Base-by-base conservation (phyloP, 1,140 invertebrate species). In the Diprion similis region DNA sequence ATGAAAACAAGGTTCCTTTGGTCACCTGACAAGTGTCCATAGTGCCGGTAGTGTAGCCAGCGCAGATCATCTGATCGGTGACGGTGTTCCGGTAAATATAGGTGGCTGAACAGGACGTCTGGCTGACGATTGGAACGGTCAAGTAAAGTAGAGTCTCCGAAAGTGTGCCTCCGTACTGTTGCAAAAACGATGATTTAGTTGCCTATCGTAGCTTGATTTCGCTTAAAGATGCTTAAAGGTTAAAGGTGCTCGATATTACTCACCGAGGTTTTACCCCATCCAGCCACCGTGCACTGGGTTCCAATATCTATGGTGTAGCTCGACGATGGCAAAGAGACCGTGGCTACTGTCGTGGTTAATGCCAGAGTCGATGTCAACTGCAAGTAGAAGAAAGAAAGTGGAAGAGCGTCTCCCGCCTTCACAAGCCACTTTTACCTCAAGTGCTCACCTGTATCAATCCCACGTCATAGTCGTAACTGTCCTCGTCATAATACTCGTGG, bases 261-360 rank as follows among this genome's bases (percentile, higher is more conserved):
- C 81, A 90, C 89, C 71, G 77, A 76, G 37, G 76, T 81, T 19
- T 86, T 76, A 11, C 90, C 89, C 92, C 92, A 93, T 18, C 92
- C 92, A 13, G 91, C 89, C 45, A 91, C 89, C 72, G 87, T 86
- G 10, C 71, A 75, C 9, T 47, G 19, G 10, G 37, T 46, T n/a
- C 68, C 77, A 10, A 46, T 10, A 8, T 24, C 17, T n/a, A 76
- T 18, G 6, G 18, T 13, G 11, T 51, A 72, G 8, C 75, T 70
- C 6, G 73, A 6, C 19, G 48, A 6, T 1, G 84, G 78, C 46
- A 86, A 66, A 15, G 19, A 1, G 19, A 85, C 71, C 10, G 77
- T 59, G 70, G 79, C 76, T n/a, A 79, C 75, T 8, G 51, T 71
- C 17, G 70, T 47, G 19, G 71, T 76, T 1, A 81, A 74, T 9